Evolutionary conservation across 2,888 invertebrate genomes (phyloP).

Genomic region (Leucophora obtusa): DNA sequence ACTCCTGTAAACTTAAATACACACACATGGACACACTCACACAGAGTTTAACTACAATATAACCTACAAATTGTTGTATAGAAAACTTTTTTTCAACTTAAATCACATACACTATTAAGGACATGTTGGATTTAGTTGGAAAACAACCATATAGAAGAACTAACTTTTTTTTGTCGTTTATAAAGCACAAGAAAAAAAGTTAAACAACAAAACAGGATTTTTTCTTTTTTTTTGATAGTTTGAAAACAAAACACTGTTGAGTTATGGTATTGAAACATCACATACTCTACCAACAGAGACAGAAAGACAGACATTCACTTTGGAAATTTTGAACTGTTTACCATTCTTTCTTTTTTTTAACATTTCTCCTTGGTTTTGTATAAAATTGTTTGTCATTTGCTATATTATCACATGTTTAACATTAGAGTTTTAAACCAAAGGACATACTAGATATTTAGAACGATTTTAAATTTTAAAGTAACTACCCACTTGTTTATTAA

Average conservation of each 20-base stretch:
- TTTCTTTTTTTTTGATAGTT: not conserved
- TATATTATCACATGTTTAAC: not conserved
- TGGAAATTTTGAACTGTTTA: not conserved
- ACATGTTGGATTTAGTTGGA: not conserved
- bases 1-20: not conserved
- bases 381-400: not conserved
- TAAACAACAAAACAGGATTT: not conserved
- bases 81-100: not conserved
- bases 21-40: too few species aligned
- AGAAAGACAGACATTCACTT: not conserved
- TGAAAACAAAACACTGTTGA: not conserved
- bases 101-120: conserved; percentile 3
- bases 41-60: too few species aligned
- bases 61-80: conserved; percentile 1
- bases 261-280: conserved; percentile 1
- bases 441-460: not conserved
- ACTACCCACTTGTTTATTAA: too few species aligned
- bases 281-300: not conserved
- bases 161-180: not conserved
- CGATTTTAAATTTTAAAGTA: too few species aligned
- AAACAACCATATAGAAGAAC: too few species aligned
- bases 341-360: not conserved
- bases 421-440: not conserved
- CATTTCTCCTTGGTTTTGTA: not conserved
- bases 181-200: not conserved